Base-by-base conservation (phyloP, 2,888 invertebrate species). In the Scaptomyza caliginosa region DNA sequence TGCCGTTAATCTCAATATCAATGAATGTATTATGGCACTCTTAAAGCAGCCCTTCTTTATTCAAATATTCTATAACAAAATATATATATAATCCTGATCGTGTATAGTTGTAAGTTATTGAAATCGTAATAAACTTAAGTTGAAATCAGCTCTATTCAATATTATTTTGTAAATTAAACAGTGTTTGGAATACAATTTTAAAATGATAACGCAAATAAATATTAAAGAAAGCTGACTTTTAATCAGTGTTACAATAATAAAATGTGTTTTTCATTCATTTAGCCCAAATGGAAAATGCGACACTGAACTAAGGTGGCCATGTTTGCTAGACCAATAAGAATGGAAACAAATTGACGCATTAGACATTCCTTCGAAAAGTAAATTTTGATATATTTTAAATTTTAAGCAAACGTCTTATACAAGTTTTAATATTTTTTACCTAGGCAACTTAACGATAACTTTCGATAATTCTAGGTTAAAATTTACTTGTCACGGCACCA, bases 41-140 rank as follows among this genome's bases (percentile, higher is more conserved):
- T 32, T 56, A 21, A 51, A 58, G 64, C 52, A 55, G 36, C 54
- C 49, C 26, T 23, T 64, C 39, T 42, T 30, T 70, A 38, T 79
- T 55, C 57, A 80, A 57, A 51, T 66, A 77, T 67, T 86, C 63
- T 66, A 67, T 64, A 87, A 67, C 49, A 60, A n/a, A n/a, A 71
- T 65, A 71, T 49, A 46, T 54, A 49, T 24, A 63, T 39, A 38
- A 50, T 52, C 65, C 71, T 57, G 79, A 82, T 74, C 76, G 67
- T 78, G 54, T 70, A 50, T 87, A 81, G 83, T 51, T 71, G 55
- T 81, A 81, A 87, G 88, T 73, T 85, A 81, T 82, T 74, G 68
- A 78, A 75, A 78, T 65, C 86, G 60, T 85, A 85, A 81, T 85
- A 82, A 70, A 81, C 50, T 57, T 81, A 86, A 84, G 79, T 84